Base-by-base conservation (phyloP, 1,140 invertebrate genomes). In the Berghia stephanieae region DNA sequence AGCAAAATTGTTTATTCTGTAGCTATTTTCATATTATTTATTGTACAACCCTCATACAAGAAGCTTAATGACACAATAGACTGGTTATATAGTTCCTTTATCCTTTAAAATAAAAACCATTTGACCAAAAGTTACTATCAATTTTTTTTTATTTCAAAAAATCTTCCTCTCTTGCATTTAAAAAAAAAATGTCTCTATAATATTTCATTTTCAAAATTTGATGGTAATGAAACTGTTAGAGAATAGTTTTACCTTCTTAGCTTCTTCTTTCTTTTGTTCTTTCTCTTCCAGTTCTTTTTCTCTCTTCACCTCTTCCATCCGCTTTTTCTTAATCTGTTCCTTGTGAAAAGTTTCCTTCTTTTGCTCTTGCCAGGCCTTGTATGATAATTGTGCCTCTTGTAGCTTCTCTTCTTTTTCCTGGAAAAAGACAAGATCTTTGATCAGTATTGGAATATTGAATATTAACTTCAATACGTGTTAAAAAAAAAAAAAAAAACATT, bases 341-440 rank as follows among this genome's bases (percentile, higher is more conserved):
- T 82, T 79, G 18, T 42, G 71, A 63, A 73, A 16, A 38, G 55
- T 31, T 31, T 81, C 79, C 71, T 81, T 80, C 75, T 83, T 83
- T 24, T 79, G 63, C 72, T 85, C 82, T 46, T 78, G 70, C 83
- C 84, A 85, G 24, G 81, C 76, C 42, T 75, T 79, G 52, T 78
- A 85, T 10, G 84, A 79, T 27, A 57, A 34, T 46, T 82, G 68
- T 46, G 81, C 79, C 55, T 84, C 83, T 13, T 70, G 49, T 24
- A 44, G 31, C 75, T 85, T 85, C 43, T 84, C 78, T 60, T 83
- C 68, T 52, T 75, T 75, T 34, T 77, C 83, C 84, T 36, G 66
- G 72, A 77, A 67, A 36, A 46, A 49, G 21, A n/a, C 24, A 46
- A 27, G 34, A n/a, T 8, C 21, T 40, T 5, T 69, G 10, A 69